Base-by-base conservation (phyloP, 2,113 vertebrate genomes). In the Lontra canadensis region DNA sequence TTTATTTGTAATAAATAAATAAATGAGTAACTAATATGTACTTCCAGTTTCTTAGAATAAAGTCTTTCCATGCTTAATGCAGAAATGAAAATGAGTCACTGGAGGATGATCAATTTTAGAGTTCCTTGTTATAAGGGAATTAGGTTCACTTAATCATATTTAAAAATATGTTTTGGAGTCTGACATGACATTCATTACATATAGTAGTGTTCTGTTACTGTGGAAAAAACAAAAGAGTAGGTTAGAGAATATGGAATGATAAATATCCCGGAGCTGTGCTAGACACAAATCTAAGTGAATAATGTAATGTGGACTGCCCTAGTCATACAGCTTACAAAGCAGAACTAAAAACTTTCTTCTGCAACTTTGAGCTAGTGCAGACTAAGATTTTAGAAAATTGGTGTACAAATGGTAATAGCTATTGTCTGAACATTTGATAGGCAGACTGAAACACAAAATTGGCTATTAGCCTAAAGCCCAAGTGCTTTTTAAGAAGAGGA, bases 391-490 rank as follows among this genome's bases (percentile, higher is more conserved):
- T 79, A 84, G 67, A 57, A 96, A 95, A 90, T 44, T 67, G 36
- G 52, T 95, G 18, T 90, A n/a, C 36, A 95, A 83, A 84, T 82
- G 25, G 13, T 55, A 17, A 88, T 91, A 88, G 84, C 81, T 76
- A 47, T 95, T 96, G 59, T 97, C 82, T 94, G 55, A 82, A 52
- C 71, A 85, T 97, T 97, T 94, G 71, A 93, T 76, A 94, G 95
- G 26, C 14, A 93, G 84, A 95, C 85, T 94, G 84, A 96, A 95
- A 59, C 25, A 44, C 55, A 95, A 95, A 85, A 88, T 25, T 89
- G 59, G 23, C 95, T 86, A 69, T 95, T 91, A 96, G 92, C 80
- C 90, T 93, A 91, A 92, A 96, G 34, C 31, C 95, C 96, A 96
- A 97, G 88, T 82, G 81, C 88, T 93, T 89, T 88, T 47, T 90